Conservation (phyloP, 2,888 invertebrate species). For the Platypus cylindrus region DNA sequence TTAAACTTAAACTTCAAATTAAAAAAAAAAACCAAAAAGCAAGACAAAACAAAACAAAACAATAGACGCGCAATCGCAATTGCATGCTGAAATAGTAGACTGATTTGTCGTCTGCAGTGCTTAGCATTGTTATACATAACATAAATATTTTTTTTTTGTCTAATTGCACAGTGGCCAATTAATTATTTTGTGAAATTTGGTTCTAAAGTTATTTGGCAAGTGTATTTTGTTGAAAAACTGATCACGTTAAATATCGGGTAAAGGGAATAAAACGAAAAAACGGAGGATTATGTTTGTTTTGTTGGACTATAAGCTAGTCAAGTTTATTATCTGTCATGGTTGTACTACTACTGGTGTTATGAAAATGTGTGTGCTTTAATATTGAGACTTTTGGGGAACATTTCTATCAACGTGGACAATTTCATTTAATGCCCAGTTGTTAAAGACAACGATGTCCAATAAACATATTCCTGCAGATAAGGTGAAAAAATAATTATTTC, state of each 20-base stretch:
- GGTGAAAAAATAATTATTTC: conserved; percentile 40
- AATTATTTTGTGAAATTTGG: no score
- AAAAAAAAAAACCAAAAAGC: no score
- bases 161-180: no score
- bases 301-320: conserved; percentile 14
- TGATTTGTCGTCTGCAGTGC: conserved; percentile 14
- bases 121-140: conserved; percentile 14
- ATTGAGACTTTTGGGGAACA: conserved; percentile 11
- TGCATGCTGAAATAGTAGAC: conserved; percentile 13
- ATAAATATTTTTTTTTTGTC: conserved; percentile 8
- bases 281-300: conserved; percentile 18
- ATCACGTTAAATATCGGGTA: conserved; percentile 2
- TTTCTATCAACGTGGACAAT: conserved; percentile 8
- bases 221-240: conserved; percentile 3
- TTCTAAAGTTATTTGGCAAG: conserved; percentile 5
- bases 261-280: conserved; percentile 3
- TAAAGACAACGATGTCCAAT: conserved; percentile 56
- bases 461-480: conserved; percentile 76
- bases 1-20: no score
- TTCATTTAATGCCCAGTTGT: conserved; percentile 14
- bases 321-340: conserved; percentile 15
- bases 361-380: conserved; percentile 14
- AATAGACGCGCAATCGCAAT: conserved; percentile 11
- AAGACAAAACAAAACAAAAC: conserved; percentile 4
- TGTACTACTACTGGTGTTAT: no score